Conservation (phyloP, 23 tunicate species). For the Trididemnum nubilum region DNA sequence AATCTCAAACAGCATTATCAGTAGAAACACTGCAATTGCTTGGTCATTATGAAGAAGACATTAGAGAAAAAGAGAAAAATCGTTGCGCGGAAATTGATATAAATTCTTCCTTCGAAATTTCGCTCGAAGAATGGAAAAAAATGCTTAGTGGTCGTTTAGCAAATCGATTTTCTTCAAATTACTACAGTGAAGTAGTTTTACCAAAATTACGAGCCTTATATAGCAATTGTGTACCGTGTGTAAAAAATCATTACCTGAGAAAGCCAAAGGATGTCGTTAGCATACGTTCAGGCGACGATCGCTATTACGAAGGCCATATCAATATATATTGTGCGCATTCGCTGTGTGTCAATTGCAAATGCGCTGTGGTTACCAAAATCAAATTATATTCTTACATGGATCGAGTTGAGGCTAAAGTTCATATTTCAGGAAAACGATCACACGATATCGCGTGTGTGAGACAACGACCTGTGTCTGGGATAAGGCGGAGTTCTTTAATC, state of each 20-base stretch:
- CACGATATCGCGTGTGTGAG: background rate
- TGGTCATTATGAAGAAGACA: no score
- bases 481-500: background rate
- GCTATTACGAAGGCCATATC: background rate
- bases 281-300: background rate
- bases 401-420: background rate
- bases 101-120: no score
- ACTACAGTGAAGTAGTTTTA: background rate
- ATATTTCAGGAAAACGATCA: background rate
- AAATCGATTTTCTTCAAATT: no score
- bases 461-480: background rate
- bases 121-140: no score
- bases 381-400: background rate
- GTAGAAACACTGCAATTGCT: no score
- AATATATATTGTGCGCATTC: background rate
- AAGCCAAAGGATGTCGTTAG: background rate
- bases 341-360: background rate
- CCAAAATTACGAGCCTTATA: background rate
- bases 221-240: background rate
- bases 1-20: no score
- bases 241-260: background rate
- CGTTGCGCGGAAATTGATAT: no score
- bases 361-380: background rate
- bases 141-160: no score
- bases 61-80: no score